Conservation (phyloP, 2,888 invertebrate genomes). For the Tipula lateralis region DNA sequence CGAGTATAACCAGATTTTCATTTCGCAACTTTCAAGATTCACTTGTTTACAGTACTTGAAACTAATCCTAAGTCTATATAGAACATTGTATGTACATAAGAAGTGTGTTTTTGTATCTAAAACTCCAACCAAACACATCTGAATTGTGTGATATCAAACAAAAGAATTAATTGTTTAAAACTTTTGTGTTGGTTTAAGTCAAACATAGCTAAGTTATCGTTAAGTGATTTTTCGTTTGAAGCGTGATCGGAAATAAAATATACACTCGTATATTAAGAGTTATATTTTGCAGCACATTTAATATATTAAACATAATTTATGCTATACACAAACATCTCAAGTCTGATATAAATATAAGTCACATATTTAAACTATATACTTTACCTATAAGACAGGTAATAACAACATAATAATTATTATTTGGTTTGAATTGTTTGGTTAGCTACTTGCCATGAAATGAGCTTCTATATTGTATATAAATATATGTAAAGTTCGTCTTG, state of each 20-base stretch:
- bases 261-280: neutral
- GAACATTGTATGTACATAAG: neutral
- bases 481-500: no score
- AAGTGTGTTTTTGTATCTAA: neutral
- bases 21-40: neutral
- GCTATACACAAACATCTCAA: no score
- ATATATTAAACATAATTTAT: neutral
- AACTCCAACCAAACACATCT: neutral
- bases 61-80: neutral
- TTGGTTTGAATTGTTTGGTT: neutral
- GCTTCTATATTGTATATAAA: neutral
- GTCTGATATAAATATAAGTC: no score
- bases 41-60: neutral
- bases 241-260: neutral
- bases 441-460: neutral
- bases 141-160: neutral
- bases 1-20: neutral
- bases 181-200: neutral
- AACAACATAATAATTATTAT: no score
- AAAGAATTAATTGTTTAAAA: neutral
- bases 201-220: neutral
- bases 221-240: neutral
- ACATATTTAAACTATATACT: no score
- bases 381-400: no score
- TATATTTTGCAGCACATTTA: no score